Evolutionary conservation across 2,113 vertebrate species (phyloP).

Genomic region (Chaetorhynchus papuensis): DNA sequence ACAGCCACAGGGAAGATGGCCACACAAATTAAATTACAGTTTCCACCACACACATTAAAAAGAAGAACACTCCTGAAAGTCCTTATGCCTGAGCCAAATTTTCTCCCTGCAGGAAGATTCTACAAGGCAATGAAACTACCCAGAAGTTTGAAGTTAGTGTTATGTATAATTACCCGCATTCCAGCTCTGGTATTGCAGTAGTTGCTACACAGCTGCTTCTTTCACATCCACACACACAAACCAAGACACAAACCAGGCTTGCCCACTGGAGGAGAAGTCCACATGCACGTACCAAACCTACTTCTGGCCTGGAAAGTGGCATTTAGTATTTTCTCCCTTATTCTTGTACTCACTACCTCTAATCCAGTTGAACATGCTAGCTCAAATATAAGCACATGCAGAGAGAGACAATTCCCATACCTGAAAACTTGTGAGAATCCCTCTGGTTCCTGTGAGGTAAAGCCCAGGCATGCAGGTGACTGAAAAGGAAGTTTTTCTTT

Average conservation of each 20-base stretch:
- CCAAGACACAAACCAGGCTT: background rate
- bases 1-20: background rate
- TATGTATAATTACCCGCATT: background rate
- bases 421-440: background rate
- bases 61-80: background rate
- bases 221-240: background rate
- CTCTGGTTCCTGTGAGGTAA: background rate
- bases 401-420: background rate
- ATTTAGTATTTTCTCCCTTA: background rate
- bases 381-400: background rate
- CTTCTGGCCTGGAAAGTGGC: background rate
- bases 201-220: background rate
- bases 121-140: background rate
- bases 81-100: background rate
- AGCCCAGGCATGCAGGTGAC: too few relatives aligned
- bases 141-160: background rate
- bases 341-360: background rate
- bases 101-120: background rate
- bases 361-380: background rate
- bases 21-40: background rate
- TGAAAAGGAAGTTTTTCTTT: background rate
- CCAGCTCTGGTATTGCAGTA: background rate
- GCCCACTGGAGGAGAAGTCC: background rate
- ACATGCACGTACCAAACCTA: rapidly evolving
- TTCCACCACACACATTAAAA: background rate